Evolutionary conservation across 2,888 invertebrate species (phyloP).

Genomic region (Neoscelio sp.): DNA sequence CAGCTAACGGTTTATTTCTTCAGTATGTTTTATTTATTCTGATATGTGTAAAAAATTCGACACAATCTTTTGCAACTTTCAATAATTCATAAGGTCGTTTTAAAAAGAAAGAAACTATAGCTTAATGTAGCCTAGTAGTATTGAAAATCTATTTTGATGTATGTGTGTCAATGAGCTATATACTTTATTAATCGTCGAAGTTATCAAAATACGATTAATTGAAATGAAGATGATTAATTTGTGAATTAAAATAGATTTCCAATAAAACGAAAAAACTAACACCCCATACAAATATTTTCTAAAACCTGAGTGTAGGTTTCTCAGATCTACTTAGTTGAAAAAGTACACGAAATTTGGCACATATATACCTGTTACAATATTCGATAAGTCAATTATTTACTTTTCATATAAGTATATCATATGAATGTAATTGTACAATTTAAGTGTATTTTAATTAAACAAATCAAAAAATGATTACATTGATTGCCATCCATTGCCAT

Average conservation of each 20-base stretch:
- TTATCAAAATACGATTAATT: neutral
- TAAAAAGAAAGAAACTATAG: too few relatives aligned
- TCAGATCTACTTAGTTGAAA: constrained; percentile 14
- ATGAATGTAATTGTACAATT: constrained; percentile 15
- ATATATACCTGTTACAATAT: constrained; percentile 30
- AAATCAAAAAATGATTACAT: neutral
- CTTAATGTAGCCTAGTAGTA: too few relatives aligned
- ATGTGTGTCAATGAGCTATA: too few relatives aligned
- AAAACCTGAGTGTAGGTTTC: neutral
- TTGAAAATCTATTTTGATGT: too few relatives aligned
- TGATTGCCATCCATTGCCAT: neutral
- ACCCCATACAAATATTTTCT: neutral
- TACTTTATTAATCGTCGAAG: too few relatives aligned
- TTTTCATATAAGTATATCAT: constrained; percentile 1
- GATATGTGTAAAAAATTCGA: constrained; percentile 24
- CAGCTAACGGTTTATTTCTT: neutral
- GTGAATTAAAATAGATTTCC: neutral
- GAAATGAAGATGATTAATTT: neutral
- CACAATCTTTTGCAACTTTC: neutral
- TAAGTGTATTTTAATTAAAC: neutral
- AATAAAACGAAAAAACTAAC: neutral
- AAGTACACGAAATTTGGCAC: constrained; percentile 48
- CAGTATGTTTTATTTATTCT: neutral
- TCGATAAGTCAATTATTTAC: constrained; percentile 24
- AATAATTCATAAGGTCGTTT: neutral